A percentile compares a stretch with the other conserved stretches of the same genome.
These are phyloP conservation scores for Vollenhovia emeryi DNA, from an alignment of 1,140 invertebrate species.

Conservation along the genomic window DNA sequence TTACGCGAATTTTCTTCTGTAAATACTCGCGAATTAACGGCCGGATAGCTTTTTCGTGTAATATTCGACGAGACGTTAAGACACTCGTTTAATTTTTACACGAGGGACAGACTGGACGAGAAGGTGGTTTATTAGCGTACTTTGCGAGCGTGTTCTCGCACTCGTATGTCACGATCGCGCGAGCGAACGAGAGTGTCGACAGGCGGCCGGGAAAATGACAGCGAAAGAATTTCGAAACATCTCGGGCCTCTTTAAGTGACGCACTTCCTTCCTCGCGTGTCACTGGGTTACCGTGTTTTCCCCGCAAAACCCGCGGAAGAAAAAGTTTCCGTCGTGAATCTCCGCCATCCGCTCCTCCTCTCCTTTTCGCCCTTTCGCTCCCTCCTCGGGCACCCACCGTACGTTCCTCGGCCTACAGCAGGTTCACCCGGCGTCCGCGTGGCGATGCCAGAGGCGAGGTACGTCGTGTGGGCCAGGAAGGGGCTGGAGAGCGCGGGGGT, in stretches of 20 bases:
- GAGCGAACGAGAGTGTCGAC: background rate
- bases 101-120: background rate
- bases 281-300: slow-evolving; percentile 64
- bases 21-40: background rate
- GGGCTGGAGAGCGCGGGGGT: background rate
- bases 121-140: background rate
- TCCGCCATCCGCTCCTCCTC: background rate
- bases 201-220: background rate
- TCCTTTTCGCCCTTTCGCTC: background rate
- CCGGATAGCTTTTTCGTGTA: background rate
- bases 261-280: slow-evolving; percentile 52
- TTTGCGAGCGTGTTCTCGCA: background rate
- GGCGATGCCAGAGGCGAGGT: background rate
- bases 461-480: background rate
- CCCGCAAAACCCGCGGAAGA: slow-evolving; percentile 43
- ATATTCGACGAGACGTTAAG: background rate
- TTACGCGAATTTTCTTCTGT: background rate
- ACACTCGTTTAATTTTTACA: background rate
- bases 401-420: slow-evolving; percentile 43
- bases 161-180: background rate
- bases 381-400: background rate
- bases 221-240: slow-evolving; percentile 15
- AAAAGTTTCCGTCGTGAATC: slow-evolving; percentile 60
- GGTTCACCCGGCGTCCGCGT: slow-evolving; percentile 1
- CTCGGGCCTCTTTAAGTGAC: slow-evolving; percentile 53